Base-by-base conservation (phyloP, 2,888 invertebrate species). In the Cybosia mesomella region DNA sequence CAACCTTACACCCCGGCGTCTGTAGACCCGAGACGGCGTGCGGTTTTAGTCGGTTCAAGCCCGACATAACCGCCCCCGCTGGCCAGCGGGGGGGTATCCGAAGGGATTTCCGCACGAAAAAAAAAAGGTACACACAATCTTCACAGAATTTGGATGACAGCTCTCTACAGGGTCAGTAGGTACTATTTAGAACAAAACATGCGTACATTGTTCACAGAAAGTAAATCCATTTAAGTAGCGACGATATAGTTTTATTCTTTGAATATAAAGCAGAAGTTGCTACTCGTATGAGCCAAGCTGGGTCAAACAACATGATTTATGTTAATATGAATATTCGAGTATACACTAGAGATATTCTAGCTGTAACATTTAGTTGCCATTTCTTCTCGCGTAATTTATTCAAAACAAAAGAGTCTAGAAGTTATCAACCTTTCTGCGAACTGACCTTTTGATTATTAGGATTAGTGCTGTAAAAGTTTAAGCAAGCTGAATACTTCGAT, bases 211-310 rank as follows among this genome's bases (percentile, higher is more conserved):
- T 78, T 72, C 74, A 77, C 76, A 82, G 80, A 77, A 85, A 80
- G 80, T 79, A 82, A 82, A 84, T 80, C 80, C 81, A 80, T 84
- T 81, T 81, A 76, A 77, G 76, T 74, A 70, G 64, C 64, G 66
- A 72, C 74, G 77, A 76, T 81, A 75, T 83, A 81, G 78, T 74
- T 72, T 62, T 75, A 79, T 79, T 79, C 76, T 72, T 80, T 82
- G 85, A 84, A 83, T 84, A 80, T 81, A 83, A 83, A 85, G 80
- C 80, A 77, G 64, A 75, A 66, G 78, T 64, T 69, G 77, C 74
- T 75, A 74, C 71, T 75, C 61, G 69, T 61, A 21, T 34, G 75
- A 71, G 60, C 59, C 71, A 77, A 76, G 74, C 76, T 76, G 72
- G 68, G 72, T 67, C 55, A 60, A 66, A 68, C 70, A 72, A 76